Conservation (phyloP, 2,797 vertebrate genomes). For the Balearica regulorum region DNA sequence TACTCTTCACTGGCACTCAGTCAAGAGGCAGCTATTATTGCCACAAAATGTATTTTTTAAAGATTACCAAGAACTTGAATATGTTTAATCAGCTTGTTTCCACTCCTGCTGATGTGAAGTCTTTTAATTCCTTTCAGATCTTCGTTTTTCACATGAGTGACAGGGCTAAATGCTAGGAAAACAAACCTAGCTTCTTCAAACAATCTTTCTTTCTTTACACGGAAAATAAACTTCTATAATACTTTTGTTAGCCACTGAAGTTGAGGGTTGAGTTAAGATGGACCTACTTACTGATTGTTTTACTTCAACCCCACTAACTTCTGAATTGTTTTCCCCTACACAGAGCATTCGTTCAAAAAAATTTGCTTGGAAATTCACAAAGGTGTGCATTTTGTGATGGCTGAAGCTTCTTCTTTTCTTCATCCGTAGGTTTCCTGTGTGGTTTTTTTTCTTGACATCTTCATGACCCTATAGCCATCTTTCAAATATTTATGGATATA, state of each 20-base stretch:
- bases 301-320: background rate
- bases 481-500: background rate
- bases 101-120: background rate
- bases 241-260: background rate
- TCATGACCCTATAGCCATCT: background rate
- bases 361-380: background rate
- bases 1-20: background rate
- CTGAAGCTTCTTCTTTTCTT: background rate
- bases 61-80: background rate
- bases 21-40: background rate
- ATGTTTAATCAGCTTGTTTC: constrained; percentile 26
- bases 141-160: background rate
- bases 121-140: background rate
- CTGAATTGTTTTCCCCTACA: background rate
- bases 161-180: constrained; percentile 1
- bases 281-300: background rate
- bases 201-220: background rate
- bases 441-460: background rate
- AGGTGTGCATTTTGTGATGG: background rate
- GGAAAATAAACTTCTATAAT: background rate
- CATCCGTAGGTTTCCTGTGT: background rate
- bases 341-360: background rate
- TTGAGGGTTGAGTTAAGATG: background rate
- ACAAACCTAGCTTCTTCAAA: background rate
- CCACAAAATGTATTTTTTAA: background rate